Conservation (phyloP, 2,797 vertebrate genomes). For the Australoheros facetus region DNA sequence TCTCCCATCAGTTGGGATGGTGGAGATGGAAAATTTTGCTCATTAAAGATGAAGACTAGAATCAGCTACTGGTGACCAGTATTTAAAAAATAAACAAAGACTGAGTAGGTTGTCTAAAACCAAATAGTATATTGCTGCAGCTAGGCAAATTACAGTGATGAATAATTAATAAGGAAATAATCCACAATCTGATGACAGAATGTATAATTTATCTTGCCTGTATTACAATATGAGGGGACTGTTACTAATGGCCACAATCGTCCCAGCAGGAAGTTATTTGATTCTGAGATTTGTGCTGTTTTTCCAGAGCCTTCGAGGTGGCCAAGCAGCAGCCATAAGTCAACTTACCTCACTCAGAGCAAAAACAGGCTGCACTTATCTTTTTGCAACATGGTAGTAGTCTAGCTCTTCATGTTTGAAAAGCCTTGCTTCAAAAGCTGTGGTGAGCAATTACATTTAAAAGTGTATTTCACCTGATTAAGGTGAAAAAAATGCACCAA, state of each 20-base stretch:
- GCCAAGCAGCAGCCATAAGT: background rate
- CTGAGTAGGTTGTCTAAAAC: too few relatives aligned
- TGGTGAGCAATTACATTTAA: constrained; percentile 19
- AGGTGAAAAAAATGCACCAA: background rate
- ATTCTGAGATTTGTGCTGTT: constrained; percentile 28
- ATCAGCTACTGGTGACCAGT: too few relatives aligned
- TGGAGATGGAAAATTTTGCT: too few relatives aligned
- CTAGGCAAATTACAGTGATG: too few relatives aligned
- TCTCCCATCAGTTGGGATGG: too few relatives aligned
- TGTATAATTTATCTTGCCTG: background rate
- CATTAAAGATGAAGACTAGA: too few relatives aligned
- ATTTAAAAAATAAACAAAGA: too few relatives aligned
- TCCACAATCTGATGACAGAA: background rate
- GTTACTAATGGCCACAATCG: constrained; percentile 5
- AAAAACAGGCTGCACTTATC: constrained; percentile 50
- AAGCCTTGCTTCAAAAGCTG: constrained; percentile 29
- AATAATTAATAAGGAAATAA: background rate
- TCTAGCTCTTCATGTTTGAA: constrained; percentile 6
- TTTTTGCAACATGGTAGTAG: background rate
- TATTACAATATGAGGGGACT: background rate
- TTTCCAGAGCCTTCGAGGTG: constrained; percentile 18
- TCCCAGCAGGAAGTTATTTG: constrained; percentile 5
- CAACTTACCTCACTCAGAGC: constrained; percentile 14
- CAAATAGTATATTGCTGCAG: too few relatives aligned
- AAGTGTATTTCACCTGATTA: background rate